Conservation (phyloP, 2,797 vertebrate genomes). For the Oophaga sylvatica region DNA sequence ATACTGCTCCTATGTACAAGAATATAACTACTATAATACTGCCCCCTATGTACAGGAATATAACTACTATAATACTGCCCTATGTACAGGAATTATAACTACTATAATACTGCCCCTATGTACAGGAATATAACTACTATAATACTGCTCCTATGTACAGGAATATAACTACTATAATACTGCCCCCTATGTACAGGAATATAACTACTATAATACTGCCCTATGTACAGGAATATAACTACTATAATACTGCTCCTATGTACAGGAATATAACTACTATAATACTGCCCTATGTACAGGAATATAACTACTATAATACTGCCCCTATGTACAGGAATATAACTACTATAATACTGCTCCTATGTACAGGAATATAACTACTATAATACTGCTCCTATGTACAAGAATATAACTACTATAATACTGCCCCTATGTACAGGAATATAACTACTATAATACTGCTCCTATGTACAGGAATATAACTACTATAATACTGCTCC, state of each 20-base stretch:
- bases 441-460: slow-evolving; percentile 4
- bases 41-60: no score
- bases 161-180: slow-evolving; percentile 3
- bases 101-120: no score
- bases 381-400: no score
- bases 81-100: no score
- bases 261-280: not conserved
- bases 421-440: not conserved
- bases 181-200: no score
- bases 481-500: not conserved
- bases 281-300: not conserved
- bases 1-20: no score
- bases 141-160: not conserved
- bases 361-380: not conserved
- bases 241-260: no score
- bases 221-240: not conserved
- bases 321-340: no score
- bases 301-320: slow-evolving; percentile 4
- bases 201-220: not conserved
- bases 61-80: no score
- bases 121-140: not conserved
- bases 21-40: no score
- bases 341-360: not conserved
- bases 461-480: no score
- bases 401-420: not conserved